Base-by-base conservation (phyloP, 2,797 vertebrate species). In the Eulemur albifrons region DNA sequence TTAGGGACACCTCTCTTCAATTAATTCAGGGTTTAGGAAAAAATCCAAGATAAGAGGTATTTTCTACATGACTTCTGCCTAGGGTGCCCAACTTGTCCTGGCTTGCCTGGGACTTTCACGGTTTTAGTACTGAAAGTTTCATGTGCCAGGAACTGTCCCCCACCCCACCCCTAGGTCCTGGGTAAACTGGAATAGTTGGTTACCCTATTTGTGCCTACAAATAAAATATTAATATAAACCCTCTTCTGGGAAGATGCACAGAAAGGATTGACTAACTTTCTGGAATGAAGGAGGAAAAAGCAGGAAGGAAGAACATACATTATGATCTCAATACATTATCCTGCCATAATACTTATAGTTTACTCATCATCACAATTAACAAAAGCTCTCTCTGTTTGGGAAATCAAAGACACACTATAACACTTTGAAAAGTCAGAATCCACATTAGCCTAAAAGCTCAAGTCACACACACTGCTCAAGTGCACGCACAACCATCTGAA, bases 341-440 rank as follows among this genome's bases (percentile, higher is more conserved):
- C 35, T 50, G 2, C 54, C 59, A 63, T 63, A 85, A 52, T 88
- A 76, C 63, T 95, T 96, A 76, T 20, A 67, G 35, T 90, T 95
- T 91, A 91, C 75, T 87, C 50, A 63, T 86, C 50, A 86, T 86
- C 54, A 73, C 30, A 87, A 80, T 85, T 54, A 95, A 72, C 81
- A 84, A 90, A 94, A 90, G 4, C 65, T 92, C 12, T 70, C 35
- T 63, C 81, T 79, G 45, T 72, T 80, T 85, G 84, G 69, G 52
- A 95, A 97, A 83, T 92, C 69, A 93, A 85, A 97, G 59, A 40
- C 57, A 85, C 70, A 85, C 30, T 65, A 12, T 73, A 80, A 48
- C 67, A 82, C 48, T 92, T 95, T 93, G 54, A 96, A 94, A 95
- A 96, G 73, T 95, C 73, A 86, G 82, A 96, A 80, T 94, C 61